These are phyloP conservation scores for Falco naumanni DNA, from an alignment of 2,797 vertebrate genomes.

Conservation along the genomic window DNA sequence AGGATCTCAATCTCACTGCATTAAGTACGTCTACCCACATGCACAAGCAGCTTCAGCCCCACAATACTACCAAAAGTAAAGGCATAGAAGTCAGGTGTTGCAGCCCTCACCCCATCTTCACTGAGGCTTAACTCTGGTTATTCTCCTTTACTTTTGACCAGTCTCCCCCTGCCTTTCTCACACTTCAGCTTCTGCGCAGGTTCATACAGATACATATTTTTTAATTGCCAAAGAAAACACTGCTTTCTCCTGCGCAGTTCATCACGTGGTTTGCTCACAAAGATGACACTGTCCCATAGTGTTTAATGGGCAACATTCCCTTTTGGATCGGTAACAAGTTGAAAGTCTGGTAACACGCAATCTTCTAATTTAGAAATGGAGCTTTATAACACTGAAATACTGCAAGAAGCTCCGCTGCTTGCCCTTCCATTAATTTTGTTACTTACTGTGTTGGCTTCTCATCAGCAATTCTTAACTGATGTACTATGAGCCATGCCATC, in stretches of 20 bases:
- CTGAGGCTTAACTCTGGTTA: neutral
- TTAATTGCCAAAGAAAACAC: conserved; percentile 44
- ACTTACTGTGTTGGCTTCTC: conserved; percentile 41
- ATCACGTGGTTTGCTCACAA: conserved; percentile 7
- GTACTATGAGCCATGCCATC: conserved; percentile 38
- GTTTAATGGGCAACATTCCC: neutral
- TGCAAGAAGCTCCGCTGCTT: conserved; percentile 21
- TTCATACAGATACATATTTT: conserved; percentile 23
- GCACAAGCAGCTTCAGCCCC: neutral
- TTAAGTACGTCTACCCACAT: neutral
- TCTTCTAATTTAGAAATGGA: conserved; percentile 30
- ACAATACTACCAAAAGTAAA: neutral
- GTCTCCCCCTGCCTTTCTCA: neutral
- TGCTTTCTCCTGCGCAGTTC: conserved; percentile 5
- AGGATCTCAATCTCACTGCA: neutral
- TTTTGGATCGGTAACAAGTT: conserved; percentile 21
- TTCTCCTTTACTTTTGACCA: neutral
- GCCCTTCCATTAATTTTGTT: conserved; percentile 40
- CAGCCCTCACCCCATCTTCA: neutral
- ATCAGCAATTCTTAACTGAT: conserved; percentile 48
- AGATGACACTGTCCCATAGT: conserved; percentile 20
- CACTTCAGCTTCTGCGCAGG: neutral
- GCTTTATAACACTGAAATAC: conserved; percentile 18
- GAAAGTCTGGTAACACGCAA: neutral
- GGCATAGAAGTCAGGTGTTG: neutral